phyloP scores from a whole-genome alignment of 2,888 invertebrate species.

The Chrysodeixis includens region DNA sequence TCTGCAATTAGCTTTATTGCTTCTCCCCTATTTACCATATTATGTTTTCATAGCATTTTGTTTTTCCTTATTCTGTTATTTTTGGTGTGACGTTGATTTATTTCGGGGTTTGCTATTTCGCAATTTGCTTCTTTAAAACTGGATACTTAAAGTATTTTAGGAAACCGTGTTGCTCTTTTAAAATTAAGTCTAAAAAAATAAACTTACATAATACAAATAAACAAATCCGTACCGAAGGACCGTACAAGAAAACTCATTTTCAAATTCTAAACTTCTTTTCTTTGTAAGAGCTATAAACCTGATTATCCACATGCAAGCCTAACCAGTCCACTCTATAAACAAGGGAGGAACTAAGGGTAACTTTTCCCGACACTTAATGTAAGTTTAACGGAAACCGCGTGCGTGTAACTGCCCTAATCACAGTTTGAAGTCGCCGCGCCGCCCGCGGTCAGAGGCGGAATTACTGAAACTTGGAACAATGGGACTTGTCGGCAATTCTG shows the following conservation, averaged over 20 bases:
- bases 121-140: neutral
- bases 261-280: neutral
- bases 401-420: slow-evolving; percentile 59
- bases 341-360: slow-evolving; percentile 42
- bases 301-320: slow-evolving; percentile 23
- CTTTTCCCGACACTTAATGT: slow-evolving; percentile 53
- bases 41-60: slow-evolving; percentile 12
- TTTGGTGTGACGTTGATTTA: slow-evolving; percentile 8
- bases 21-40: slow-evolving; percentile 12
- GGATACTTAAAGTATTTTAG: too few species aligned
- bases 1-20: slow-evolving; percentile 44
- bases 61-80: slow-evolving; percentile 6
- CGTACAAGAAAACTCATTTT: too few species aligned
- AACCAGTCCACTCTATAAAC: slow-evolving; percentile 43
- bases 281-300: neutral
- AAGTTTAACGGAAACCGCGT: slow-evolving; percentile 55
- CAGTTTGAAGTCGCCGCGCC: slow-evolving; percentile 51
- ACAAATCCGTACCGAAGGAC: neutral
- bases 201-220: neutral
- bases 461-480: slow-evolving; percentile 18
- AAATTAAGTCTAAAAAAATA: neutral
- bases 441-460: slow-evolving; percentile 19
- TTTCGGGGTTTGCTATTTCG: neutral
- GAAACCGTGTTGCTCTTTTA: too few species aligned
- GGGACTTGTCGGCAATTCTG: slow-evolving; percentile 11